Conservation (phyloP, 2,888 invertebrate species). For the Leptinotarsa rubiginosa region DNA sequence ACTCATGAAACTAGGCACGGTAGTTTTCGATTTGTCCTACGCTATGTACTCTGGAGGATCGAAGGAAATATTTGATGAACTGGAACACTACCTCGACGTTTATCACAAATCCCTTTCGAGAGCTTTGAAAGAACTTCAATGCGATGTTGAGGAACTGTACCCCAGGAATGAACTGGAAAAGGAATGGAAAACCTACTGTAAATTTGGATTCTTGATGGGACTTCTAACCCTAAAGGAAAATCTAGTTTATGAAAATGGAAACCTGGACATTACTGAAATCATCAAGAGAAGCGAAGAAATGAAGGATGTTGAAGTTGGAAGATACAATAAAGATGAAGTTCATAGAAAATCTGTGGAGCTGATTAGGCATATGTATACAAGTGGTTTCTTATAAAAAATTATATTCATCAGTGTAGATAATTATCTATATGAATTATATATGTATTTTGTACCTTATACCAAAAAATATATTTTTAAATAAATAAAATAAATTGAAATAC, state of each 20-base stretch:
- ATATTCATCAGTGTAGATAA: not conserved
- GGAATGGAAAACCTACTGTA: conserved; percentile 22
- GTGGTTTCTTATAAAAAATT: not conserved
- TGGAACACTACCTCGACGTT: conserved; percentile 23
- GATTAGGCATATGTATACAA: conserved; percentile 5
- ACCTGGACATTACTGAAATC: not conserved
- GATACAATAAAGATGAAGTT: conserved; percentile 1
- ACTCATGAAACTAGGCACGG: conserved; percentile 4
- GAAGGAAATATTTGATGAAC: conserved; percentile 12
- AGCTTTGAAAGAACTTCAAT: conserved; percentile 19
- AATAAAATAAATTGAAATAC: not conserved
- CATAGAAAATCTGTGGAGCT: not conserved
- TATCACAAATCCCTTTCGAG: conserved; percentile 4
- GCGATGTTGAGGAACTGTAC: not conserved
- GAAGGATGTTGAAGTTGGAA: not conserved
- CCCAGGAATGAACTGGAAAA: not conserved
- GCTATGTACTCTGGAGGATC: conserved; percentile 19
- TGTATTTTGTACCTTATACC: not conserved
- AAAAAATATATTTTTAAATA: not conserved
- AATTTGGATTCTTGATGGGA: conserved; percentile 21
- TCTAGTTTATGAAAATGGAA: not conserved
- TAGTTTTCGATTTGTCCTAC: conserved; percentile 21
- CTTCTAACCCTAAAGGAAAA: conserved; percentile 1
- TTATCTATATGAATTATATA: not conserved
- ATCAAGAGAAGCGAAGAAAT: not conserved